phyloP scores from a whole-genome alignment of 2,113 vertebrate genomes.

The Empidonax alnorum region DNA sequence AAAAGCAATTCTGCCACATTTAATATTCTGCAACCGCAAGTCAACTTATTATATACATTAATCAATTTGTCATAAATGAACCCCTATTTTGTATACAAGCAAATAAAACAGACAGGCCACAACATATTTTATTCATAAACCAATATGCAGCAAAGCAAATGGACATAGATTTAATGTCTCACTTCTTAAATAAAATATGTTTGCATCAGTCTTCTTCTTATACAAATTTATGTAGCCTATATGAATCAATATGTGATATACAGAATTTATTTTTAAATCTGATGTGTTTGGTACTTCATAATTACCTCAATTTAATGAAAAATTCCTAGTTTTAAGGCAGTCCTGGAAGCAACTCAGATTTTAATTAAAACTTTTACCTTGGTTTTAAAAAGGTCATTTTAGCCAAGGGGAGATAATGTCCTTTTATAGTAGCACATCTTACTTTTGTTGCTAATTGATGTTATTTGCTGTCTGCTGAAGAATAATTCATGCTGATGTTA shows the following conservation, averaged over 20 bases:
- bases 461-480: constrained; percentile 74
- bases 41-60: constrained; percentile 42
- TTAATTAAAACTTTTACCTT: constrained; percentile 75
- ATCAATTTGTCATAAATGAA: constrained; percentile 54
- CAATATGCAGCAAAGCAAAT: constrained; percentile 25
- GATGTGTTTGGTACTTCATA: constrained; percentile 24
- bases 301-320: constrained; percentile 39
- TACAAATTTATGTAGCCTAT: neutral
- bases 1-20: constrained; percentile 13
- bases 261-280: neutral
- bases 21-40: constrained; percentile 36
- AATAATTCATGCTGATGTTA: constrained; percentile 55
- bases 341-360: constrained; percentile 54
- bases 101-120: constrained; percentile 8
- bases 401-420: constrained; percentile 71
- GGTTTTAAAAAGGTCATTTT: constrained; percentile 72
- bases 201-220: constrained; percentile 23
- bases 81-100: neutral
- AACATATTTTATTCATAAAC: constrained; percentile 39
- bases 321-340: constrained; percentile 35
- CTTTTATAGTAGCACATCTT: constrained; percentile 59
- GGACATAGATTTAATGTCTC: neutral
- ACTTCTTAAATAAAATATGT: constrained; percentile 22
- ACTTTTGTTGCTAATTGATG: constrained; percentile 72
- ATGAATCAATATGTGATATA: neutral